These are phyloP conservation scores for Proctacanthus coquilletti DNA, from an alignment of 1,140 invertebrate genomes.

Conservation along the genomic window DNA sequence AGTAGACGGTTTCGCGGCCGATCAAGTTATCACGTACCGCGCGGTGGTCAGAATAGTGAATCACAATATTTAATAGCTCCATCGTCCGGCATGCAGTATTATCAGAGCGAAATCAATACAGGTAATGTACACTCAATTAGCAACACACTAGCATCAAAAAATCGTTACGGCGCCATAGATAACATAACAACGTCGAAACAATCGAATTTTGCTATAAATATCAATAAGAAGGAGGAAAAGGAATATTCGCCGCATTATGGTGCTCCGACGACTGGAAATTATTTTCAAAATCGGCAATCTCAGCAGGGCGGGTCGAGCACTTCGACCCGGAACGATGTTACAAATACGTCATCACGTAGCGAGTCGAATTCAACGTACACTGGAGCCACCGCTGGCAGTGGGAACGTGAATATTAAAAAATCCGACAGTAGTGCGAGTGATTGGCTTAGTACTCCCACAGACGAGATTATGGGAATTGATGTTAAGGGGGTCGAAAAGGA, in stretches of 20 bases:
- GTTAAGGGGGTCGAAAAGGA: slow-evolving; percentile 6
- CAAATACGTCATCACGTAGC: slow-evolving; percentile 1
- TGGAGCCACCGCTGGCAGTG: background rate
- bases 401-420: slow-evolving; percentile 3
- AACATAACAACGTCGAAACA: background rate
- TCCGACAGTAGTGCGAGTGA: slow-evolving; percentile 5
- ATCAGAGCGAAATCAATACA: slow-evolving; percentile 2
- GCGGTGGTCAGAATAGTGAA: slow-evolving; percentile 36
- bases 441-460: slow-evolving; percentile 5
- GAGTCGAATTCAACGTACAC: slow-evolving; percentile 2
- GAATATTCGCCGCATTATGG: slow-evolving; percentile 6
- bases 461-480: slow-evolving; percentile 6
- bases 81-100: background rate
- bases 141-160: background rate
- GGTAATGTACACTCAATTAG: slow-evolving; percentile 1
- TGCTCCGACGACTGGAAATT: slow-evolving; percentile 1
- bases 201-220: slow-evolving; percentile 4
- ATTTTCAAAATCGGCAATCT: background rate
- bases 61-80: slow-evolving; percentile 23
- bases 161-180: slow-evolving; percentile 1
- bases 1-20: slow-evolving; percentile 55
- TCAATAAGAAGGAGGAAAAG: slow-evolving; percentile 3
- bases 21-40: slow-evolving; percentile 50
- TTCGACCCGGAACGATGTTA: slow-evolving; percentile 3
- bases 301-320: background rate